phyloP scores from a whole-genome alignment of 2,113 vertebrate genomes.

The Condylura cristata region DNA sequence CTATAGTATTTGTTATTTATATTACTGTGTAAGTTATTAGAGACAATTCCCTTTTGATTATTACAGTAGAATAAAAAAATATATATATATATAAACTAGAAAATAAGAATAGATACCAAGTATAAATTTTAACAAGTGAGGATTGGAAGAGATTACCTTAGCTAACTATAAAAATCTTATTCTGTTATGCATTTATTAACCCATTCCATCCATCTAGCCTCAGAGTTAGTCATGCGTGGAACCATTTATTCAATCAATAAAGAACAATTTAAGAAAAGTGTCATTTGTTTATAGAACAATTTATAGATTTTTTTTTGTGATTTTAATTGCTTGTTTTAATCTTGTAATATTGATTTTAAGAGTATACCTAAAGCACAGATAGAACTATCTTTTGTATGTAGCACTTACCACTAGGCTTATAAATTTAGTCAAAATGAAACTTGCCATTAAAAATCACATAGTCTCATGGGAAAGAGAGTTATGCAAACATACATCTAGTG shows the following conservation, averaged over 20 bases:
- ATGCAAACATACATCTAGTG: neutral
- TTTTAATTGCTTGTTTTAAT: too few relatives aligned
- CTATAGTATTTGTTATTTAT: neutral
- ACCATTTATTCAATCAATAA: constrained; percentile 1
- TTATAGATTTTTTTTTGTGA: too few relatives aligned
- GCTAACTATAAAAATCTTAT: neutral
- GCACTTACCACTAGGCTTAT: neutral
- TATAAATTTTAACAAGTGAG: neutral
- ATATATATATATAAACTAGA: neutral
- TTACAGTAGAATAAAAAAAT: neutral
- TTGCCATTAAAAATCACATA: neutral
- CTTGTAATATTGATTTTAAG: too few relatives aligned
- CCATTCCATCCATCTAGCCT: neutral
- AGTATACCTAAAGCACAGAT: too few relatives aligned
- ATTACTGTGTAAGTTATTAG: neutral
- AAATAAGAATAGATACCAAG: neutral
- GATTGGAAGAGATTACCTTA: neutral
- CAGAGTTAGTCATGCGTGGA: neutral
- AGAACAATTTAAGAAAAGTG: neutral
- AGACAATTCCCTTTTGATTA: neutral
- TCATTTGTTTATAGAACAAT: too few relatives aligned
- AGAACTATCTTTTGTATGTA: neutral
- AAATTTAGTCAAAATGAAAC: neutral
- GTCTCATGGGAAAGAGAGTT: neutral
- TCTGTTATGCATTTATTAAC: neutral